These are phyloP conservation scores for Rhagonycha lutea DNA, from an alignment of 2,888 invertebrate species.

Conservation along the genomic window DNA sequence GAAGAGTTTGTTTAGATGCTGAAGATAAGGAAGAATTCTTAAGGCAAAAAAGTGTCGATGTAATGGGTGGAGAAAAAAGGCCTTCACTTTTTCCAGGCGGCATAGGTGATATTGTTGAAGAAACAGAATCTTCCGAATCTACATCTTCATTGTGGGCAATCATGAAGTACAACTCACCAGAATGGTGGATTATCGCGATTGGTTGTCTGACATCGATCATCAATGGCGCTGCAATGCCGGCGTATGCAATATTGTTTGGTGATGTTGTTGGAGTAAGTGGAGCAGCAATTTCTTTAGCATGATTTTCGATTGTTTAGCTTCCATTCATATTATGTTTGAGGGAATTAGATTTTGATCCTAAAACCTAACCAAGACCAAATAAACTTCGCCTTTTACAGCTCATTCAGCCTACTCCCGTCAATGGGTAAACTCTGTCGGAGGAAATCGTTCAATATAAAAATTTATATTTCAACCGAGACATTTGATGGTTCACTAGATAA, in stretches of 20 bases:
- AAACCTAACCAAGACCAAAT: no score
- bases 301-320: not conserved
- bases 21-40: not conserved
- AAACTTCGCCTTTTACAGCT: no score
- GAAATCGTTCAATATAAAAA: no score
- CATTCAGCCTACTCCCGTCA: no score
- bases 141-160: conserved; percentile 39
- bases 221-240: conserved; percentile 74
- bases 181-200: conserved; percentile 66
- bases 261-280: conserved; percentile 70
- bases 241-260: conserved; percentile 74
- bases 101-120: not conserved
- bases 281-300: no score
- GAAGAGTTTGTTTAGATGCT: not conserved
- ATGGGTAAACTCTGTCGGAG: no score
- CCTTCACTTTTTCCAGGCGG: not conserved
- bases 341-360: no score
- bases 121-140: not conserved
- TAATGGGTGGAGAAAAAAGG: not conserved
- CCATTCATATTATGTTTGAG: not conserved
- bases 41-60: conserved; percentile 9
- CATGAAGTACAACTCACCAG: conserved; percentile 65
- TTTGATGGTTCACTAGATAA: no score
- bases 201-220: conserved; percentile 66
- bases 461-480: no score